Conservation (phyloP, 2,797 vertebrate species). For the Channa striata region DNA sequence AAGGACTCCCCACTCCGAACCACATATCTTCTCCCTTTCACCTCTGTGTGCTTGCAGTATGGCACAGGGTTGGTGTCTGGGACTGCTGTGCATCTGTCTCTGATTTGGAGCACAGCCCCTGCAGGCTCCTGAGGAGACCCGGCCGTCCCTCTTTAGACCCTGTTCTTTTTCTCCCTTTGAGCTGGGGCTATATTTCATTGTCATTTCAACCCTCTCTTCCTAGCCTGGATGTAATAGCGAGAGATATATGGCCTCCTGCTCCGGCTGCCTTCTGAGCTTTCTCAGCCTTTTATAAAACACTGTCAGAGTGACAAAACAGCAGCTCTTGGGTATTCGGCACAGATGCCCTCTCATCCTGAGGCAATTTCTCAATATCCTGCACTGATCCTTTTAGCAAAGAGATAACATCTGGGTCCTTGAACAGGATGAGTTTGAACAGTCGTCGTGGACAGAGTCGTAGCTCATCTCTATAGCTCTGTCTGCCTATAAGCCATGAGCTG, state of each 20-base stretch:
- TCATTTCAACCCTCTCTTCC: conserved; percentile 77
- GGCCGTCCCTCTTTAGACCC: conserved; percentile 81
- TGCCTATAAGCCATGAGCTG: conserved; percentile 62
- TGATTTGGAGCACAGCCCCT: conserved; percentile 77
- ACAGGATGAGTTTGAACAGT: conserved; percentile 67
- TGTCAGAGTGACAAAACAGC: conserved; percentile 85
- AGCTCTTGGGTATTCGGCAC: conserved; percentile 77
- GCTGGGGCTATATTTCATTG: conserved; percentile 77
- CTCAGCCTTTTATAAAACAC: conserved; percentile 81
- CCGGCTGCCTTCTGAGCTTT: conserved; percentile 76
- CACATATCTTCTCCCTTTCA: conserved; percentile 69
- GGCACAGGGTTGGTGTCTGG: conserved; percentile 61
- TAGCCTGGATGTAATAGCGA: conserved; percentile 78
- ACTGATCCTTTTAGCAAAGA: conserved; percentile 75
- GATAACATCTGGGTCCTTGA: conserved; percentile 77
- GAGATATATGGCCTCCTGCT: conserved; percentile 75
- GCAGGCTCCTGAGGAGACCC: conserved; percentile 74
- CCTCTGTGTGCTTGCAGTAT: conserved; percentile 59
- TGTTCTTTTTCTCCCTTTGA: conserved; percentile 76
- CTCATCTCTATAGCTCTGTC: conserved; percentile 72
- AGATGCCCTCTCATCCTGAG: conserved; percentile 70
- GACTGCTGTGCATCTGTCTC: conserved; percentile 74
- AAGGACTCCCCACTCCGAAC: conserved; percentile 63
- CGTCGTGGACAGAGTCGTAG: conserved; percentile 63
- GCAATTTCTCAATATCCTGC: conserved; percentile 77